These are phyloP conservation scores for Forbesichthys agassizii DNA, from an alignment of 2,113 vertebrate genomes.

Conservation along the genomic window DNA sequence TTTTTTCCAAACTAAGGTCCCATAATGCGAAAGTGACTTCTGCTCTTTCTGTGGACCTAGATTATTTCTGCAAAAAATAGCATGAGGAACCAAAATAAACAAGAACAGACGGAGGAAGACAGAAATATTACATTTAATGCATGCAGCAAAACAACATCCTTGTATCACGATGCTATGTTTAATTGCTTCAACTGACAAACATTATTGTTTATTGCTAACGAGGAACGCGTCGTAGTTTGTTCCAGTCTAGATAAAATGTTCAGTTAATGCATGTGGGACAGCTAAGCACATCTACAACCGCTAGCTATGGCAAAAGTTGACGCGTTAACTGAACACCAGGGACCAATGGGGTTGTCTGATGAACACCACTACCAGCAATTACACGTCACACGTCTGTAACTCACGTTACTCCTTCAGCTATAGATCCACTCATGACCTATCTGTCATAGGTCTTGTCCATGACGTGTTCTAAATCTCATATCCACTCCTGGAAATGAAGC, in stretches of 20 bases:
- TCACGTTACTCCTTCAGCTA: slow-evolving; percentile 4
- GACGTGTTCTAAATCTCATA: too few relatives aligned
- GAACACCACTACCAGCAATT: background rate
- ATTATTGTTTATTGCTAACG: slow-evolving; percentile 2
- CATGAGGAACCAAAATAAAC: too few relatives aligned
- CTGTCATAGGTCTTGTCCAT: too few relatives aligned
- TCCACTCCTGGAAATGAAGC: too few relatives aligned
- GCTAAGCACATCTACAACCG: slow-evolving; percentile 45
- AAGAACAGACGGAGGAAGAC: background rate
- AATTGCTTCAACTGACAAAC: slow-evolving; percentile 1
- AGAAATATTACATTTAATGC: background rate
- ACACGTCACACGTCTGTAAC: background rate
- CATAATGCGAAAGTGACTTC: too few relatives aligned
- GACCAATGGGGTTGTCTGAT: slow-evolving; percentile 17
- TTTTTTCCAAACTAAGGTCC: too few relatives aligned
- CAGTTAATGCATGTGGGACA: slow-evolving; percentile 36
- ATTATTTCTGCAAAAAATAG: too few relatives aligned
- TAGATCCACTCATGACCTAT: too few relatives aligned
- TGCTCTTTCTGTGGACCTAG: too few relatives aligned
- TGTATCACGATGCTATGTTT: slow-evolving; percentile 6
- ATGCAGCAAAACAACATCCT: too few relatives aligned
- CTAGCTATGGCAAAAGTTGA: slow-evolving; percentile 48
- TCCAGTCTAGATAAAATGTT: slow-evolving; percentile 33
- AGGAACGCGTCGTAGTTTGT: slow-evolving; percentile 32
- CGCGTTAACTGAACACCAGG: slow-evolving; percentile 44